These are phyloP conservation scores for Nomada goodeniana DNA, from an alignment of 2,888 invertebrate species.

Conservation along the genomic window DNA sequence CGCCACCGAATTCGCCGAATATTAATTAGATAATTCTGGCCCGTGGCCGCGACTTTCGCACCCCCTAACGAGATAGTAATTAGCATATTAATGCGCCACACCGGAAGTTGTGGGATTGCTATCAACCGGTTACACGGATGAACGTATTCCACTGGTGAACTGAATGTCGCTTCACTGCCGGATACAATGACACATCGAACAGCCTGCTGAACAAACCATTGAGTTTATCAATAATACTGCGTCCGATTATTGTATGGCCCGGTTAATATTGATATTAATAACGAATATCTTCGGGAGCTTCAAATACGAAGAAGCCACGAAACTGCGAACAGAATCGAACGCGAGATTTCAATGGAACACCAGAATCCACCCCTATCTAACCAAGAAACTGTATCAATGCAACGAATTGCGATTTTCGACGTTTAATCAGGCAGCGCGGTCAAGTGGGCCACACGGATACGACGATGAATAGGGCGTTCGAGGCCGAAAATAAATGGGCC, in stretches of 20 bases:
- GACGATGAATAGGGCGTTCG: conserved; percentile 33
- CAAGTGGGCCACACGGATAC: conserved; percentile 11
- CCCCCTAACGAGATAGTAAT: conserved; percentile 51
- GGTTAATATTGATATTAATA: too few relatives aligned
- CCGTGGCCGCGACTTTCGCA: conserved; percentile 14
- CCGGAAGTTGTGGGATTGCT: conserved; percentile 1
- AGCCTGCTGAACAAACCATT: neutral
- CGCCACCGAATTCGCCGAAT: conserved; percentile 9
- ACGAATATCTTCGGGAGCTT: too few relatives aligned
- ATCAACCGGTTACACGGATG: conserved; percentile 10
- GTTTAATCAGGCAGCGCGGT: conserved; percentile 13
- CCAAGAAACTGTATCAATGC: neutral
- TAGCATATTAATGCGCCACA: conserved; percentile 51
- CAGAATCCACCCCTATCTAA: neutral
- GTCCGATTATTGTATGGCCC: too few relatives aligned
- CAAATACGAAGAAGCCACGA: too few relatives aligned
- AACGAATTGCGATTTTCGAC: neutral
- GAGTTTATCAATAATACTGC: too few relatives aligned
- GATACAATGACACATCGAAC: conserved; percentile 58
- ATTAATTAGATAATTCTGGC: conserved; percentile 54
- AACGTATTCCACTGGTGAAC: neutral
- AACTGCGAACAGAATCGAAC: too few relatives aligned
- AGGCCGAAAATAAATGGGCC: conserved; percentile 23
- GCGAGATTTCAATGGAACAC: neutral
- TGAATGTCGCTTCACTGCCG: conserved; percentile 3